Conservation (phyloP, 2,113 vertebrate genomes). For the Manacus vitellinus region DNA sequence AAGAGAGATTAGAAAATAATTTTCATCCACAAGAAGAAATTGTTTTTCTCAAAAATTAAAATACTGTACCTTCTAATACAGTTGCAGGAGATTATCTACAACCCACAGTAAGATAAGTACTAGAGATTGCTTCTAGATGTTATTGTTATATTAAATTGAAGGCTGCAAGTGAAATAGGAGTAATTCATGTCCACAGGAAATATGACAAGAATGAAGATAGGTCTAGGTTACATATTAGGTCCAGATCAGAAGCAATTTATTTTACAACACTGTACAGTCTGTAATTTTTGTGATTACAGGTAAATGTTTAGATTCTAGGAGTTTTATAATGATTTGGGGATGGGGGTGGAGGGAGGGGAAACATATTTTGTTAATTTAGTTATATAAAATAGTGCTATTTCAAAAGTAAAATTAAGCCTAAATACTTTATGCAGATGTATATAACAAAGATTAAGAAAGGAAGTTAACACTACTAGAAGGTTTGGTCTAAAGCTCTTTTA, state of each 20-base stretch:
- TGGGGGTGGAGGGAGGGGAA: neutral
- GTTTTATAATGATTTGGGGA: neutral
- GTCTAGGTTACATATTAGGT: neutral
- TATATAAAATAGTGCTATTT: neutral
- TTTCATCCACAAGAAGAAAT: neutral
- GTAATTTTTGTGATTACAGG: neutral
- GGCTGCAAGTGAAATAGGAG: neutral
- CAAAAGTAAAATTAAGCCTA: neutral
- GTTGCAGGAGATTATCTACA: neutral
- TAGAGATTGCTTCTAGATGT: neutral
- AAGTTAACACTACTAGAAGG: neutral
- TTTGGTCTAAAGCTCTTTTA: neutral
- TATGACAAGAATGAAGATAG: neutral
- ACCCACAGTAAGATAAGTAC: neutral
- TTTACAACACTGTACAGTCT: neutral
- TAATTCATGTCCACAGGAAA: neutral
- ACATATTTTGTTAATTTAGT: neutral
- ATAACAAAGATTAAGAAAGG: neutral
- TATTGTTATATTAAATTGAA: slow-evolving; percentile 11
- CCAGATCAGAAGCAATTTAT: neutral
- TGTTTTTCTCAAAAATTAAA: neutral
- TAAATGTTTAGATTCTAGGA: neutral
- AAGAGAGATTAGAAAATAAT: neutral
- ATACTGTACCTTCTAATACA: neutral
- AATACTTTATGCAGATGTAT: neutral